Evolutionary conservation across 1,140 invertebrate genomes (phyloP).

Genomic region (Parasteatoda tepidariorum): DNA sequence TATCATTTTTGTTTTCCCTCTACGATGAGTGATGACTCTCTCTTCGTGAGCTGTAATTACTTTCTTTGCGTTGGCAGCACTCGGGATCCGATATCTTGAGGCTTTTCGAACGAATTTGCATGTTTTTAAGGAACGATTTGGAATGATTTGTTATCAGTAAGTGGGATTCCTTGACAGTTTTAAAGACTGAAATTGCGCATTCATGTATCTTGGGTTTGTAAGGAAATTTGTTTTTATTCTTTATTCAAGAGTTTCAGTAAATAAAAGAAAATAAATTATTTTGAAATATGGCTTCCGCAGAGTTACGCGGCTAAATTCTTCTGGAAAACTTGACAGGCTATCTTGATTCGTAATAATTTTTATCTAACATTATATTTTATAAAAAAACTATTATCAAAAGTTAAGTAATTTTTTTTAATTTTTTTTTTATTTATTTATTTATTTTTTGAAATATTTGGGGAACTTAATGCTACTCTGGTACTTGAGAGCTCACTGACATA

Average conservation of each 20-base stretch:
- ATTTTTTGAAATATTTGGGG: no score
- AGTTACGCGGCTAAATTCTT: no score
- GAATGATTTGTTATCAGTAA: conserved; percentile 11
- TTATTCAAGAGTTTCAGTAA: neutral
- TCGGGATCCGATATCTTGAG: neutral
- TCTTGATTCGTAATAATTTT: no score
- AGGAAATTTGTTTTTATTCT: neutral
- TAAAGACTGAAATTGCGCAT: neutral
- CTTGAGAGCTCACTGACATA: no score
- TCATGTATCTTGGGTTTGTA: neutral
- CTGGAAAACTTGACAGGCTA: no score
- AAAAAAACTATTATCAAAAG: no score
- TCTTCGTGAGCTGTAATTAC: conserved; percentile 13
- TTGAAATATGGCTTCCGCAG: no score
- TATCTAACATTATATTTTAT: no score
- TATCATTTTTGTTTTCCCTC: neutral
- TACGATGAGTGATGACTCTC: conserved; percentile 8
- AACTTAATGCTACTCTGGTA: no score
- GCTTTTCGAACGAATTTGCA: neutral
- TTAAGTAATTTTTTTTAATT: no score
- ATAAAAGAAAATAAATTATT: no score
- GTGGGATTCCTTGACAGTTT: neutral
- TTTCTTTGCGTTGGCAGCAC: neutral
- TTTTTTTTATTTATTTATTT: no score
- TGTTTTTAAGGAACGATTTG: neutral